A percentile compares a stretch with the other conserved stretches of the same genome.
phyloP scores from a whole-genome alignment of 2,888 invertebrate genomes.

The Archaeoteleia sp. region DNA sequence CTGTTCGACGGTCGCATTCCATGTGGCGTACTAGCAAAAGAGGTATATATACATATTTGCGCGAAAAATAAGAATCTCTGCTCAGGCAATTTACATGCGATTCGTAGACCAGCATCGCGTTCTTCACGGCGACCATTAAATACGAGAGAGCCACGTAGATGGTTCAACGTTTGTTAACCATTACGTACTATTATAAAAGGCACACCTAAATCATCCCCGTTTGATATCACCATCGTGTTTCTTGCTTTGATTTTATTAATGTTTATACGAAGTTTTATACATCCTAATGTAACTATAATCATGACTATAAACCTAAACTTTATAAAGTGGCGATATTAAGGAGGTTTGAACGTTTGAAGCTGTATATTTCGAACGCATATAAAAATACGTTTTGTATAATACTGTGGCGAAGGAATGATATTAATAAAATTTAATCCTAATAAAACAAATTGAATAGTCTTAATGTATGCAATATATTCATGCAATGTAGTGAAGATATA shows the following conservation, averaged over 20 bases:
- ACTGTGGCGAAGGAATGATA: too few species aligned
- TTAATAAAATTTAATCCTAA: too few species aligned
- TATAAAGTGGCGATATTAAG: too few species aligned
- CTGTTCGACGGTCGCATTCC: constrained; percentile 11
- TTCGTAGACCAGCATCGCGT: constrained; percentile 26
- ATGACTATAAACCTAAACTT: too few species aligned
- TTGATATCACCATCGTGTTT: constrained; percentile 18
- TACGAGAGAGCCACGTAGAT: constrained; percentile 24
- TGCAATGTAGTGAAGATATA: too few species aligned
- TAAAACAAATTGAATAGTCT: too few species aligned
- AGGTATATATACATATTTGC: constrained; percentile 4
- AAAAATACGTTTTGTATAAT: too few species aligned
- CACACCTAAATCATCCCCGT: constrained; percentile 35
- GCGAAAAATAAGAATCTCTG: constrained; percentile 26
- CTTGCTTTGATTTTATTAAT: constrained; percentile 34
- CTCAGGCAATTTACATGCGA: constrained; percentile 27
- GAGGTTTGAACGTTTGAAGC: too few species aligned
- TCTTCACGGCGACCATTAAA: constrained; percentile 30
- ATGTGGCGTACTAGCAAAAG: neutral
- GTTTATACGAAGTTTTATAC: neutral
- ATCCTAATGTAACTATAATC: too few species aligned
- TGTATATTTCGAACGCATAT: too few species aligned
- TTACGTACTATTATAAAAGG: constrained; percentile 37
- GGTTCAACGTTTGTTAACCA: constrained; percentile 25
- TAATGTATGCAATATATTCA: too few species aligned